Evolutionary conservation across 2,113 vertebrate species (phyloP).

Genomic region (Theropithecus gelada): DNA sequence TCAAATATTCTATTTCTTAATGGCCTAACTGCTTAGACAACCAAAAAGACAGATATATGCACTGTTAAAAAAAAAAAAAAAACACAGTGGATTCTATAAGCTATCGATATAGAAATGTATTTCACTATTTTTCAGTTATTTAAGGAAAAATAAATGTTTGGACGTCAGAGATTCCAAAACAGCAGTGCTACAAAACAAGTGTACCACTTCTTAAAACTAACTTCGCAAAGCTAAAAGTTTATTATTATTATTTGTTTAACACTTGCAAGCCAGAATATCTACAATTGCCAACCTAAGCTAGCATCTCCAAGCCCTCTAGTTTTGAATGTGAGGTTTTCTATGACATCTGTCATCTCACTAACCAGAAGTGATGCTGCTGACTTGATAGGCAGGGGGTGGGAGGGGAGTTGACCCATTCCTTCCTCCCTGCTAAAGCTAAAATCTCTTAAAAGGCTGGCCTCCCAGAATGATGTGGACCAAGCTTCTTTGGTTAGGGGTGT

Average conservation of each 20-base stretch:
- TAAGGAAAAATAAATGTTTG: neutral
- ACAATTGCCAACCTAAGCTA: neutral
- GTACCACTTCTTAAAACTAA: neutral
- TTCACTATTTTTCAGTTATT: neutral
- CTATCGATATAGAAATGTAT: neutral
- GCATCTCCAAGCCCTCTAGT: neutral
- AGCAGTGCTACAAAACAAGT: neutral
- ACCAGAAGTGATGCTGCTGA: neutral
- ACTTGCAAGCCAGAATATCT: neutral
- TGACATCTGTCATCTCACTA: neutral
- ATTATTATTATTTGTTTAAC: constrained; percentile 35
- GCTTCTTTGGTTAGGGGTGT: neutral
- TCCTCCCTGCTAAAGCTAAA: neutral
- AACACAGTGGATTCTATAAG: neutral
- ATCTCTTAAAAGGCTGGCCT: neutral
- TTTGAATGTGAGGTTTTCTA: neutral
- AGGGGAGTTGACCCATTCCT: neutral
- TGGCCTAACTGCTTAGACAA: neutral
- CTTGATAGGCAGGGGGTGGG: neutral
- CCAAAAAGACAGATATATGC: neutral
- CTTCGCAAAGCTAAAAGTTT: neutral
- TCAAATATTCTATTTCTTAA: neutral
- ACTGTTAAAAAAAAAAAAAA: neutral
- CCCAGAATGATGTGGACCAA: neutral
- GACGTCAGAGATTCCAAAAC: constrained; percentile 33